Base-by-base conservation (phyloP, 1,140 invertebrate genomes). In the Brachionus koreanus region DNA sequence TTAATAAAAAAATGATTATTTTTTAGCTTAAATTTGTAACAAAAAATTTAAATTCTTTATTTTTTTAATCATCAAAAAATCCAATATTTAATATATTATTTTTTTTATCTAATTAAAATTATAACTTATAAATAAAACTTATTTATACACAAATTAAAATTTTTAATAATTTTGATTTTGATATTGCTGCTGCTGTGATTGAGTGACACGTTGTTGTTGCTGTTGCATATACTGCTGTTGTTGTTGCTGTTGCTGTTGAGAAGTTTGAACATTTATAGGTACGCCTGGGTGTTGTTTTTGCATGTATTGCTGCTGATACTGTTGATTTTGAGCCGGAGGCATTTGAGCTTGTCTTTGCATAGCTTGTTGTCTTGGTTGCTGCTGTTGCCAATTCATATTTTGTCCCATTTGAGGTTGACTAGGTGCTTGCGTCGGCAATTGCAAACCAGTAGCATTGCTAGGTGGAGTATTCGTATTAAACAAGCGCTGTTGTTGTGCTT, bases 371-470 rank as follows among this genome's bases (percentile, higher is more conserved):
- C 65, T 69, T 16, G 33, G 57, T 25, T 23, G 57, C 13, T 69
- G 65, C 9, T 69, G 65, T 25, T 72, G 69, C 69, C 69, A 74
- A 49, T 46, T 74, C 12, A 74, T 23, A 39, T 69, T 69, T 19
- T 69, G 65, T 69, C 35, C 65, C 16, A 37, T n/a, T 69, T 39
- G 65, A 4, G 65, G 35, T 74, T 74, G 69, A 25, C 42, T 13
- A 7, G 39, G 25, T 25, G 16, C 39, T 10, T 43, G 39, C 12
- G 69, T 13, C 6, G 69, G 42, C 16, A 74, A 42, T 25, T 43
- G 37, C 43, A 74, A 42, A 10, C 42, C 42, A 46, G 7, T 16
- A 25, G n/a, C 19, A 46, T 1, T 42, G 7, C 33, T 69, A 3
- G 65, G 65, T 9, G 65, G 65, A 19, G 65, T 69, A 33, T 33